A percentile compares a stretch with the other conserved stretches of the same genome.
phyloP scores from a whole-genome alignment of 2,888 invertebrate genomes.

The Parnassius smintheus region DNA sequence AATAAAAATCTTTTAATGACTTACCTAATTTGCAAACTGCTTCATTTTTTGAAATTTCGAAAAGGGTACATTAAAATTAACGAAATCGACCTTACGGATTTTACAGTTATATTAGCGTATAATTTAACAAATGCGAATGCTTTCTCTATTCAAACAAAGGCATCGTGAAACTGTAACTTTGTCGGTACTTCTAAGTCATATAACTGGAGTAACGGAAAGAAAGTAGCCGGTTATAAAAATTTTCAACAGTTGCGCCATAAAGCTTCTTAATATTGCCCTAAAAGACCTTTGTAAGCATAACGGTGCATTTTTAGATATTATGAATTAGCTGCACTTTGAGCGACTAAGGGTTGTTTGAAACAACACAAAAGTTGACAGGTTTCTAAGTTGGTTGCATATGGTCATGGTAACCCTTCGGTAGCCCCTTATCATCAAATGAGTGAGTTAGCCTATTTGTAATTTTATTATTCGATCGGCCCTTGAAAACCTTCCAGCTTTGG shows the following conservation, averaged over 20 bases:
- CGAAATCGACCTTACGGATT: conserved; percentile 13
- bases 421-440: too few relatives aligned
- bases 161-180: conserved; percentile 45
- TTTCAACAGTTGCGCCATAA: conserved; percentile 40
- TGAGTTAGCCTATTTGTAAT: too few relatives aligned
- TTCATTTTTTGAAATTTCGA: too few relatives aligned
- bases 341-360: conserved; percentile 1
- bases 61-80: neutral
- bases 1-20: too few relatives aligned
- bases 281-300: conserved; percentile 33
- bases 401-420: too few relatives aligned
- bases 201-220: conserved; percentile 56
- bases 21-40: too few relatives aligned
- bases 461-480: too few relatives aligned
- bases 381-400: too few relatives aligned
- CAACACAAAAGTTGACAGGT: neutral
- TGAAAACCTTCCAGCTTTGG: too few relatives aligned
- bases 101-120: conserved; percentile 6
- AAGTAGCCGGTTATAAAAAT: conserved; percentile 44
- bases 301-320: conserved; percentile 11
- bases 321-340: conserved; percentile 3
- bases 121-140: conserved; percentile 13
- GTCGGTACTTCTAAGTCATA: conserved; percentile 59
- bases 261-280: conserved; percentile 33
- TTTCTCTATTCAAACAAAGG: conserved; percentile 21